Evolutionary conservation across 2,797 vertebrate genomes (phyloP).

Genomic region (Pseudochirops corinnae): DNA sequence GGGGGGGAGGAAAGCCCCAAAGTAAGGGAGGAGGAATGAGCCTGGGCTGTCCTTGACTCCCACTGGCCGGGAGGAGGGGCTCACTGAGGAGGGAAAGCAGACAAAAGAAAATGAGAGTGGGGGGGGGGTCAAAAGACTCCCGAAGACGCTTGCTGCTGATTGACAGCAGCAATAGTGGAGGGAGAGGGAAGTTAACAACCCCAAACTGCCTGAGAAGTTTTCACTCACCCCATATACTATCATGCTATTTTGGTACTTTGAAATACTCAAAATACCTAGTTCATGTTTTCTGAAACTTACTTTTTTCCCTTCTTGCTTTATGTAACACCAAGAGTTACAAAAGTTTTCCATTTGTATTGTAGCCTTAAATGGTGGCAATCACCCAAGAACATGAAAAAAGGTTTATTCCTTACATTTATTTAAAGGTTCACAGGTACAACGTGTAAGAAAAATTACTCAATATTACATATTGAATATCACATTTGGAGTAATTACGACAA

Average conservation of each 20-base stretch:
- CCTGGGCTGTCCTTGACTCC: too few species aligned
- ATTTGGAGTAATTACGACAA: constrained; percentile 60
- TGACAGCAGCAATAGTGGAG: too few species aligned
- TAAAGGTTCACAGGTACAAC: constrained; percentile 52
- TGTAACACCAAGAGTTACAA: neutral
- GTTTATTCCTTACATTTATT: constrained; percentile 69
- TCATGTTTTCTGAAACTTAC: neutral
- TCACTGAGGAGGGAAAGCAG: too few species aligned
- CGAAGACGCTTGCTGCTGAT: too few species aligned
- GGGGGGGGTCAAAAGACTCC: too few species aligned
- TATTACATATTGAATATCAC: constrained; percentile 1
- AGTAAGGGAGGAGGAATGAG: too few species aligned
- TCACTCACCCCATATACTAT: neutral
- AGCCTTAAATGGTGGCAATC: neutral
- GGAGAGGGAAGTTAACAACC: too few species aligned
- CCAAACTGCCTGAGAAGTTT: too few species aligned
- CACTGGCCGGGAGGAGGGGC: too few species aligned
- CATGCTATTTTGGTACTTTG: neutral
- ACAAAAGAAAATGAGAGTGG: too few species aligned
- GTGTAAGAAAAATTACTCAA: constrained; percentile 27
- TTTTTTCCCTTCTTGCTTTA: neutral
- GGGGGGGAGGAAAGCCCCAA: too few species aligned
- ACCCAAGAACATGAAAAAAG: constrained; percentile 24
- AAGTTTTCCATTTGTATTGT: neutral
- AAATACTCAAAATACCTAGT: neutral